A percentile compares a stretch with the other conserved stretches of the same genome.
Evolutionary conservation across 2,113 vertebrate species (phyloP).

Genomic region (Edolisoma coerulescens): DNA sequence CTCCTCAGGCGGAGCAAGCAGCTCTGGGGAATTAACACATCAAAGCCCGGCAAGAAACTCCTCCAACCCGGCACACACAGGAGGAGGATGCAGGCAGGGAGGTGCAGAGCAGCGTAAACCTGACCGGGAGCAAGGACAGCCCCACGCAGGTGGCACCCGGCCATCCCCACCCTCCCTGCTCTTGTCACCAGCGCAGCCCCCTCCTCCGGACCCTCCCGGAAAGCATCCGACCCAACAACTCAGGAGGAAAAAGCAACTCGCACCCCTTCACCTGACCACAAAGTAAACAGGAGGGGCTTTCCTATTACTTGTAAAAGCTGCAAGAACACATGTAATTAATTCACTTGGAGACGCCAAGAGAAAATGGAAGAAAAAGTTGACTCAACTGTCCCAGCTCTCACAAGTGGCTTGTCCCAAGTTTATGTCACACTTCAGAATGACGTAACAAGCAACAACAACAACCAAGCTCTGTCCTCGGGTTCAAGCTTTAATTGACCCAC

Average conservation of each 20-base stretch:
- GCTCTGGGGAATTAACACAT: constrained; percentile 57
- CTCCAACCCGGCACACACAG: neutral
- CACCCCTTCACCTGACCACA: neutral
- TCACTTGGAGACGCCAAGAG: neutral
- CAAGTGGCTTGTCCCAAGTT: neutral
- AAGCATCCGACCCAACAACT: neutral
- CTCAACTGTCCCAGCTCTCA: neutral
- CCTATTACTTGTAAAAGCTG: neutral
- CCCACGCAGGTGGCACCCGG: neutral
- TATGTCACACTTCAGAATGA: neutral
- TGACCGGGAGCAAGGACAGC: neutral
- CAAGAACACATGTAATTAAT: neutral
- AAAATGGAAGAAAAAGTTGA: neutral
- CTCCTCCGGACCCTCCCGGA: neutral
- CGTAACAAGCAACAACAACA: neutral
- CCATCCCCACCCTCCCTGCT: neutral
- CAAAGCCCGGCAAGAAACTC: constrained; percentile 35
- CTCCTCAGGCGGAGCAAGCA: constrained; percentile 16
- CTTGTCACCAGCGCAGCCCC: neutral
- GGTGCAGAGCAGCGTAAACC: neutral
- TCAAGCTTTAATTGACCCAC: neutral
- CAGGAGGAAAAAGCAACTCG: neutral
- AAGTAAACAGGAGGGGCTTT: neutral
- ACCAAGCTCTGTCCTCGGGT: neutral
- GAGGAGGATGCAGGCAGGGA: neutral